phyloP scores from a whole-genome alignment of 2,888 invertebrate species.

The Nesidiocoris tenuis region DNA sequence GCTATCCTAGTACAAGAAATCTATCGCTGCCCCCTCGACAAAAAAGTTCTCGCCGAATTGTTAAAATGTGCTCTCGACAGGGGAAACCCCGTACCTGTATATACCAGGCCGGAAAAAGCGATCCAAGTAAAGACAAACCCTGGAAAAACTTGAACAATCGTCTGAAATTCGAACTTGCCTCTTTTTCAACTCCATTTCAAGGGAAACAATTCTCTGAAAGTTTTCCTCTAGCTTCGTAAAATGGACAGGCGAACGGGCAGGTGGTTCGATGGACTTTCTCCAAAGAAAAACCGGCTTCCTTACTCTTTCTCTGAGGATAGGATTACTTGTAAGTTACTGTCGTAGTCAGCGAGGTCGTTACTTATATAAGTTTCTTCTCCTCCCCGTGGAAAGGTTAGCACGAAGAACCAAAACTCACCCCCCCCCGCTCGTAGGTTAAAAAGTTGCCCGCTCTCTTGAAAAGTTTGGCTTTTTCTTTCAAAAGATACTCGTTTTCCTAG shows the following conservation, averaged over 20 bases:
- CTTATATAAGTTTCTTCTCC: background rate
- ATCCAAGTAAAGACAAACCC: background rate
- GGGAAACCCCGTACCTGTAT: too few relatives aligned
- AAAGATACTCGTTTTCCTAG: background rate
- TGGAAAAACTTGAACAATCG: background rate
- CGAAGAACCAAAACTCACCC: background rate
- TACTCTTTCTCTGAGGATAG: background rate
- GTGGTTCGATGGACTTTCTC: background rate
- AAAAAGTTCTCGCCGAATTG: too few relatives aligned
- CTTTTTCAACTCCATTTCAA: background rate
- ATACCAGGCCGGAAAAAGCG: too few relatives aligned
- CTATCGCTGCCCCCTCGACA: too few relatives aligned
- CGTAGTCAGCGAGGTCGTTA: conserved; percentile 2
- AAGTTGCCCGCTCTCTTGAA: too few relatives aligned
- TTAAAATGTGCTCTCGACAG: too few relatives aligned
- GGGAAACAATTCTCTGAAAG: background rate
- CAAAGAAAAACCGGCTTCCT: background rate
- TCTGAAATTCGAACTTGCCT: background rate
- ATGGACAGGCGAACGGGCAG: background rate
- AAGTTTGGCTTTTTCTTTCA: background rate
- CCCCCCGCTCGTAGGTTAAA: background rate
- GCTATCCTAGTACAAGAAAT: too few relatives aligned
- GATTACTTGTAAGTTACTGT: conserved; percentile 39
- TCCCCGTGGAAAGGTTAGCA: background rate
- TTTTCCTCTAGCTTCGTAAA: background rate